A percentile compares a stretch with the other conserved stretches of the same genome.
Conservation (phyloP, 2,888 invertebrate genomes). For the Ischnus inquisitorius region DNA sequence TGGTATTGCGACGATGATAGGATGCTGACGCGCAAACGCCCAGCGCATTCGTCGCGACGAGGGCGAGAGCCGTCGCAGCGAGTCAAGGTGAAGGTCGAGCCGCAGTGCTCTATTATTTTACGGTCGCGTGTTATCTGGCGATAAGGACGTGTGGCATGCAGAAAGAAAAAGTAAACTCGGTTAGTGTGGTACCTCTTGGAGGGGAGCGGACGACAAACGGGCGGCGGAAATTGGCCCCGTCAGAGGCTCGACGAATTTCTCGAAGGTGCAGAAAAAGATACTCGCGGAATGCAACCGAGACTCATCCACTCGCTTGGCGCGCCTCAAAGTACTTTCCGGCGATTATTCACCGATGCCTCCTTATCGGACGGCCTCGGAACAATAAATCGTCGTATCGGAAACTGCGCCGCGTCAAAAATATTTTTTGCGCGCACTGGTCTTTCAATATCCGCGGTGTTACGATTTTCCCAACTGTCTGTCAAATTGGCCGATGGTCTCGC, state of each 20-base stretch:
- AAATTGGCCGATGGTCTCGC: not conserved
- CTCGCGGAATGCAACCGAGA: not conserved
- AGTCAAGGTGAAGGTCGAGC: conserved; percentile 63
- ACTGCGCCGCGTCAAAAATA: not conserved
- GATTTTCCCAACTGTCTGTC: not conserved
- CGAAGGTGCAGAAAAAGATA: not conserved
- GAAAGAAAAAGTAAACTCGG: conserved; percentile 13
- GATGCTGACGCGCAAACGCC: conserved; percentile 7
- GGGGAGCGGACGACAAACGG: not conserved
- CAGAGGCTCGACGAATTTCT: not conserved
- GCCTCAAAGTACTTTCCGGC: not conserved
- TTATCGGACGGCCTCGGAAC: not conserved
- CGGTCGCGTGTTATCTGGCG: conserved; percentile 54
- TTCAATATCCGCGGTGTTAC: not conserved
- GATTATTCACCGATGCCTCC: not conserved
- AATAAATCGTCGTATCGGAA: not conserved
- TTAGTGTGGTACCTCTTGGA: not conserved
- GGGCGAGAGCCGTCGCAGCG: conserved; percentile 27
- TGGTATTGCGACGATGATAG: conserved; percentile 1
- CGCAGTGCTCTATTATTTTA: conserved; percentile 61
- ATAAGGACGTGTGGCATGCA: conserved; percentile 57
- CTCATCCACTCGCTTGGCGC: not conserved
- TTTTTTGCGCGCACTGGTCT: not conserved
- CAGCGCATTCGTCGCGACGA: conserved; percentile 4
- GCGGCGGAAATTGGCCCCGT: not conserved